Base-by-base conservation (phyloP, 2,113 vertebrate genomes). In the Panthera tigris region DNA sequence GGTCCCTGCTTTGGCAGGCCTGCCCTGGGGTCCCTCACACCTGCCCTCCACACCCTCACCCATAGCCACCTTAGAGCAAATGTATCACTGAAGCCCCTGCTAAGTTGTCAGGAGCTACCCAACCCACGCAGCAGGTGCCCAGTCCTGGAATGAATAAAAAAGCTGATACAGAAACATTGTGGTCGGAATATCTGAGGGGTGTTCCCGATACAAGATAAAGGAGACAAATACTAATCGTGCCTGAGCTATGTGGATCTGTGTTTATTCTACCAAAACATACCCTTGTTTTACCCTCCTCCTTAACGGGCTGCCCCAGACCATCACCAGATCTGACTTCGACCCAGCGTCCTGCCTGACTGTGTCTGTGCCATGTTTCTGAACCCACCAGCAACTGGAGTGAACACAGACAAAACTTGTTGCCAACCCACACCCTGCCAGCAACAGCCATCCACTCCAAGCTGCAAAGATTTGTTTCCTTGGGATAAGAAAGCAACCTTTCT, bases 291-390 rank as follows among this genome's bases (percentile, higher is more conserved):
- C 73, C n/a, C 45, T 65, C 74, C 66, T 27, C 76, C 73, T 50
- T 65, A 55, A n/a, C 50, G 52, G 25, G 69, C 39, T 36, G 23
- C 50, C 57, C 52, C 76, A 69, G 31, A 57, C 71, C 55, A 31
- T 41, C 86, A 76, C 25, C 13, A n/a, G 21, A 27, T 19, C 33
- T 36, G 21, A 18, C 10, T 33, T 8, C 1, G 52, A 78, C 78
- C 87, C 29, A 21, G 2, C 16, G n/a, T 19, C 25, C 25, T 48
- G 5, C 41, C 74, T 45, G 61, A 36, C 13, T 13, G 4, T 19
- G 16, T 33, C 13, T 0, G 8, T 12, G 4, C 55, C 10, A 0
- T 7, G 23, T 50, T 80, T 76, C 61, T 15, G 52, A 76, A 3
- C 52, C 13, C 76, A 7, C 14, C 25, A 78, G 63, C 50, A 65